Evolutionary conservation across 2,113 vertebrate genomes (phyloP).

Genomic region (Corythornis cristatus): DNA sequence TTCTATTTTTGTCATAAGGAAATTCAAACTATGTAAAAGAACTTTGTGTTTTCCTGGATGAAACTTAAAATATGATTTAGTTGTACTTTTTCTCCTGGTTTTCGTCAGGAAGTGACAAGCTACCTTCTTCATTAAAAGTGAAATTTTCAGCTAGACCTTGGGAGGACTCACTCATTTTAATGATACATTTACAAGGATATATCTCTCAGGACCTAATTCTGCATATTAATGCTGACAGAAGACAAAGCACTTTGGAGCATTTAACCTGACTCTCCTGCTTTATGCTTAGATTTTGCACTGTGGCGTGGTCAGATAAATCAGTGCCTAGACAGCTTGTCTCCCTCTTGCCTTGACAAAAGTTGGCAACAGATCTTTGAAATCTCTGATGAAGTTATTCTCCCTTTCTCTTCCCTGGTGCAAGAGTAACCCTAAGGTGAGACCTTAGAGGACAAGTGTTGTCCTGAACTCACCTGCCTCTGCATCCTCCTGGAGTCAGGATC

Average conservation of each 20-base stretch:
- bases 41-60: background rate
- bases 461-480: background rate
- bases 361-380: background rate
- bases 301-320: background rate
- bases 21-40: background rate
- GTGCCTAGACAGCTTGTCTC: background rate
- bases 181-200: background rate
- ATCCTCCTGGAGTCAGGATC: background rate
- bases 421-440: background rate
- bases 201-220: background rate
- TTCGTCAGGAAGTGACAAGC: background rate
- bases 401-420: background rate
- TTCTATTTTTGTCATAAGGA: background rate
- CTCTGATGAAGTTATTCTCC: background rate
- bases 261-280: background rate
- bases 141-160: background rate
- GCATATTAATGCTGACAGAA: background rate
- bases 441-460: background rate
- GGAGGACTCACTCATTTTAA: background rate
- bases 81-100: background rate
- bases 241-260: background rate
- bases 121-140: background rate
- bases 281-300: background rate
- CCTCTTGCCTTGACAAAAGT: background rate
- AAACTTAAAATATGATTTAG: background rate